Evolutionary conservation across 92 coral and sea anemone genomes (phyloP), one percentile per base, ranked within the genome.

Genomic region (Paragorgia papillata): DNA sequence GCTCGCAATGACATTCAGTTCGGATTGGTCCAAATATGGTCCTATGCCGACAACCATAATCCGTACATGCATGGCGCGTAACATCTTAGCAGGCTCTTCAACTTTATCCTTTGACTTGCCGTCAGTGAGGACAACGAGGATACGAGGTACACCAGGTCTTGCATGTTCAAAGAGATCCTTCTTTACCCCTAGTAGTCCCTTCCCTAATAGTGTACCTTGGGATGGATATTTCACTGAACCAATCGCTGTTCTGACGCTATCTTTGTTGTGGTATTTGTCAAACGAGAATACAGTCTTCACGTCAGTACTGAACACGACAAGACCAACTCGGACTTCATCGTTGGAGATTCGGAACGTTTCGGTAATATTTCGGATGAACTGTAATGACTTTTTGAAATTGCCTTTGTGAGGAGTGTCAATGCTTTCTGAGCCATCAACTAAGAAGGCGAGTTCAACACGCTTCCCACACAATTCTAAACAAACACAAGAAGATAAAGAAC

Each of bases 401-500:
- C 62, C 58, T 55, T 30, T 53, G 51, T 54, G 40, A 12, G 78
- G 63, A 37, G 78, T 71, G 28, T 71, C 55, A 20, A 71, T 71
- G 78, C 78, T 71, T 71, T 71, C 78, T 18, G 78, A 71, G 32
- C 78, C 78, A 54, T 71, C 78, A 26, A 71, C 64, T 34, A 71
- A 54, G 78, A 71, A 71, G 15, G 64, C 78, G 18, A 71, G 78
- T 71, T 71, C 78, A 22, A 71, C 78, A 12, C 78, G 78, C 55
- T 71, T 55, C 13, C 78, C 78, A 71, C 78, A 71, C 3, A 71
- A 28, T 39, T 71, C 78, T 71, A 35, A 19, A 55, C 17, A 53
- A 22, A 53, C 46, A 2, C 9, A 51, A 17, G 17, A 51, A 51
- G 18, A 48, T 10, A 40, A 67, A n/a, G 15, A 67, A 37, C 12